Percentiles rank a stretch among this genome's conserved stretches.
These are phyloP conservation scores for Zonotrichia leucophrys DNA, from an alignment of 2,113 vertebrate genomes.

Conservation along the genomic window DNA sequence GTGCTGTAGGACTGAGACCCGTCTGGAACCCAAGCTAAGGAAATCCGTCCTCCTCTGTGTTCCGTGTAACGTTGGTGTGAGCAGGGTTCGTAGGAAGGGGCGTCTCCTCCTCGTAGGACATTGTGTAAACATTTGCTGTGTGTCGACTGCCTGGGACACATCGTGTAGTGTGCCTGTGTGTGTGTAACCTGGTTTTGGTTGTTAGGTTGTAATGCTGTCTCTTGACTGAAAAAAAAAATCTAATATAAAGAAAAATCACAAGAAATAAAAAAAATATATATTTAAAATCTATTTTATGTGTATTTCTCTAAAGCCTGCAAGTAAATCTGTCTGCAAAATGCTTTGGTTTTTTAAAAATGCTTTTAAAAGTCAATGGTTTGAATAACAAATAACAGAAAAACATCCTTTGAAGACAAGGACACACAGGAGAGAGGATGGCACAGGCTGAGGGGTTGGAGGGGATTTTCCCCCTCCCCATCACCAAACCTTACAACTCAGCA, in stretches of 20 bases:
- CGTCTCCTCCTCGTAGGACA: neutral
- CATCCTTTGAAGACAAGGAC: neutral
- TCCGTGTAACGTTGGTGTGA: neutral
- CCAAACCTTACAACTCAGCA: neutral
- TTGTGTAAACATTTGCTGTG: conserved; percentile 20
- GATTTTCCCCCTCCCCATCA: neutral
- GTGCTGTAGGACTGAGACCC: conserved; percentile 32
- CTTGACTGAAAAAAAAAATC: conserved; percentile 66
- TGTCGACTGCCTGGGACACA: conserved; percentile 56
- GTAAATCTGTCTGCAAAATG: neutral
- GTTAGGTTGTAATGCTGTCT: conserved; percentile 72
- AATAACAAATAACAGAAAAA: neutral
- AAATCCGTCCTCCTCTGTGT: conserved; percentile 12
- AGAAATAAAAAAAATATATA: conserved; percentile 70
- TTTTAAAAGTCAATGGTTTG: neutral
- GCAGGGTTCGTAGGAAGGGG: conserved; percentile 15
- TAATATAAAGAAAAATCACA: conserved; percentile 73
- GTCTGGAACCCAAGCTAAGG: conserved; percentile 14
- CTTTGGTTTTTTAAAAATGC: neutral
- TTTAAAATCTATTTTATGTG: conserved; percentile 56
- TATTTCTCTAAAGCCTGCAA: neutral
- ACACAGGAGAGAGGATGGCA: neutral
- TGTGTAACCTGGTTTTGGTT: conserved; percentile 66
- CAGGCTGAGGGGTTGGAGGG: neutral
- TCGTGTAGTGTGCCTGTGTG: conserved; percentile 63